Evolutionary conservation across 2,797 vertebrate genomes (phyloP), one percentile per base, ranked within the genome.

Genomic region (Chelonia mydas): DNA sequence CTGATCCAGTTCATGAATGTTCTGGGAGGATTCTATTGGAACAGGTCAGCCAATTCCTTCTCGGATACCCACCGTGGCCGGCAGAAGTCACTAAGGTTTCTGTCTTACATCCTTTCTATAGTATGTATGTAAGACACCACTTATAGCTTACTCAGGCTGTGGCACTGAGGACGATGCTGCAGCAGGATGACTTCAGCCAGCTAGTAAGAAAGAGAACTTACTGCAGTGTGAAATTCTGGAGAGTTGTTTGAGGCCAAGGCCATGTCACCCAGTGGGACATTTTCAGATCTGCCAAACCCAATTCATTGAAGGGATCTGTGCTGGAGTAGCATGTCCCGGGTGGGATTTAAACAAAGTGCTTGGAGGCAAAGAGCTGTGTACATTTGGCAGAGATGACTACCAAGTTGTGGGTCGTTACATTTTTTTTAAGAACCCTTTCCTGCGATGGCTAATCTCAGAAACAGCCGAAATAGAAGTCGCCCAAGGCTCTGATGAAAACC

Each of bases 281-380:
- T 83, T 41, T 19, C 77, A 6, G 57, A 93, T 72, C 86, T 92
- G 81, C 83, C 88, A 93, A 86, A 81, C 65, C 59, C 81, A 89
- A 95, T 86, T 76, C 78, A 81, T 85, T 90, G 83, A 74, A 95
- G 93, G 94, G 94, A 81, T 85, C 84, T n/a, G 31, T 47, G 83
- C 88, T 96, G 86, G 95, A 94, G 53, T 55, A 68, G 74, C 88
- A 86, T 50, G 54, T 89, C 92, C 65, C 76, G 88, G 78, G 57
- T 84, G 89, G 84, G 89, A 57, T 90, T 91, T 84, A 90, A 97
- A 92, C 55, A 93, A 90, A 94, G 54, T 95, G 93, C 90, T 81
- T 5, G 84, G 59, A 86, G 41, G 49, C 49, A 95, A 84, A 86
- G 51, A 92, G 76, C 37, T 83, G 81, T 76, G 78, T 72, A 68